Conservation (phyloP, 2,888 invertebrate species). For the Balanococcus diminutus region DNA sequence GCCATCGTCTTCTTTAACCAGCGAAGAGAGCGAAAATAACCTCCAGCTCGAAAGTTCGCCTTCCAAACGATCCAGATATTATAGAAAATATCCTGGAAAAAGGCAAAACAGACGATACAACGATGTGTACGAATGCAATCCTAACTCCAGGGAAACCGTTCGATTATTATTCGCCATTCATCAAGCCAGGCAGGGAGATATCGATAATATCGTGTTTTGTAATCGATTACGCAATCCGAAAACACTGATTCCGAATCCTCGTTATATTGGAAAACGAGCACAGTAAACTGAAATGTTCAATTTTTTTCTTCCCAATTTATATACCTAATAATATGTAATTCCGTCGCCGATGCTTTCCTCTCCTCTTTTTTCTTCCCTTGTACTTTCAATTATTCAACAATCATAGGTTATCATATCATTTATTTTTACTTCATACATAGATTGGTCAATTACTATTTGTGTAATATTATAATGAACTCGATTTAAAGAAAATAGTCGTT, state of each 20-base stretch:
- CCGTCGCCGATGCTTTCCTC: not conserved
- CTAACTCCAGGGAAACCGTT: conserved; percentile 40
- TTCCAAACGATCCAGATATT: conserved; percentile 41
- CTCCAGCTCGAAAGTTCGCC: not conserved
- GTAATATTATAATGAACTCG: not conserved
- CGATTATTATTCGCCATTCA: conserved; percentile 49
- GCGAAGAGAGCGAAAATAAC: not conserved
- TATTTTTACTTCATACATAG: not conserved
- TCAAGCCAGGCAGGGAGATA: conserved; percentile 48
- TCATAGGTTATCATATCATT: not conserved
- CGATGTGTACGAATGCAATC: conserved; percentile 51
- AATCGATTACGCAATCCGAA: conserved; percentile 50
- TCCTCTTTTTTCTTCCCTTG: not conserved
- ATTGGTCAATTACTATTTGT: not conserved
- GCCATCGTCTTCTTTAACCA: not conserved
- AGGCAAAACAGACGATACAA: conserved; percentile 38
- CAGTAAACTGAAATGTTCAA: conserved; percentile 32
- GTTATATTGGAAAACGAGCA: conserved; percentile 44
- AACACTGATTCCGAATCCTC: conserved; percentile 49
- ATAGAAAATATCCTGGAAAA: conserved; percentile 49
- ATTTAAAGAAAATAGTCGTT: not conserved
- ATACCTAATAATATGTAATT: not conserved
- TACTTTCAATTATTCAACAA: not conserved
- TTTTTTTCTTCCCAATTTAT: not conserved
- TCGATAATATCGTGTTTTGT: conserved; percentile 47